Conservation (phyloP, 1,140 invertebrate genomes). For the Ganaspis sp. region DNA sequence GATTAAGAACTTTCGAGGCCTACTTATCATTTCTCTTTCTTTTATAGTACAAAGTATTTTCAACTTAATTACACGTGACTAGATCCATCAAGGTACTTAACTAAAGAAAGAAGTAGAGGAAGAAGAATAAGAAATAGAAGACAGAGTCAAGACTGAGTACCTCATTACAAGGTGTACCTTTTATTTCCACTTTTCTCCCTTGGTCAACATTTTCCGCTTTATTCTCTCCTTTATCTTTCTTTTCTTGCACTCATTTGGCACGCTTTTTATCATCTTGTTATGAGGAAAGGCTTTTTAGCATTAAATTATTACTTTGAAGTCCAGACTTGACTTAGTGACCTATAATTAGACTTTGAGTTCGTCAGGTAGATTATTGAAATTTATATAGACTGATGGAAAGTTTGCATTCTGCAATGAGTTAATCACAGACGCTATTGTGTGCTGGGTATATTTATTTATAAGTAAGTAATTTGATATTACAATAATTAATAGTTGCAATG, state of each 20-base stretch:
- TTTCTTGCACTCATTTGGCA: not conserved
- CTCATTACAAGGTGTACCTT: constrained; percentile 55
- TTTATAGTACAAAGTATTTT: constrained; percentile 51
- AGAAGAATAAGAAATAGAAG: not conserved
- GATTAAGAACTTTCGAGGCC: no score
- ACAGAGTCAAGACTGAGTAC: constrained; percentile 38
- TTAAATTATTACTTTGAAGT: not conserved
- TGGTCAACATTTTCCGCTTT: not conserved
- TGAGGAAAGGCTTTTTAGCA: not conserved
- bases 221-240: constrained; percentile 26
- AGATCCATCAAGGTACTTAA: constrained; percentile 30
- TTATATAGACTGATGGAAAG: no score
- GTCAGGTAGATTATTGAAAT: not conserved
- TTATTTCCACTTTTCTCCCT: constrained; percentile 42
- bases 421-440: no score
- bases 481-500: no score
- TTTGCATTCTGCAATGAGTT: not conserved
- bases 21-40: no score
- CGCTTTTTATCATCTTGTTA: not conserved
- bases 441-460: no score
- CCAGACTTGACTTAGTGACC: not conserved
- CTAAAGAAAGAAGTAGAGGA: constrained; percentile 21
- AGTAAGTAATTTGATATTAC: no score
- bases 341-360: not conserved
- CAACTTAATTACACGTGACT: constrained; percentile 53